Evolutionary conservation across 2,888 invertebrate genomes (phyloP).

Genomic region (Halictus ligatus): DNA sequence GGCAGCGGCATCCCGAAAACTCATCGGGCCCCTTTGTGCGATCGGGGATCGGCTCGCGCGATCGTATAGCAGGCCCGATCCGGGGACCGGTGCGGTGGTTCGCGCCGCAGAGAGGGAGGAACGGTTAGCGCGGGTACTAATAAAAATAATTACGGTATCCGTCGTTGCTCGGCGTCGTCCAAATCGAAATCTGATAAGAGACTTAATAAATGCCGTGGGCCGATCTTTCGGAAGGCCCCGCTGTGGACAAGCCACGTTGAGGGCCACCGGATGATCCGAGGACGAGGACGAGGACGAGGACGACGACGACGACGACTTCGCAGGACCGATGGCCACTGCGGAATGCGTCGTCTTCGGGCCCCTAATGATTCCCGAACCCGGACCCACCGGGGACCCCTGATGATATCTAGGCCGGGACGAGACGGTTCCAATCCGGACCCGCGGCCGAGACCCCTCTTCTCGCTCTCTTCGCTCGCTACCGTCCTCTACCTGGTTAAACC

Average conservation of each 20-base stretch:
- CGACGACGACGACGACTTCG: conserved; percentile 2
- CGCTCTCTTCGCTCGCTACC: conserved; percentile 49
- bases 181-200: conserved; percentile 75
- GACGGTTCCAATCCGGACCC: conserved; percentile 53
- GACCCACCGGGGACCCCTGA: conserved; percentile 70
- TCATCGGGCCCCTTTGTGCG: conserved; percentile 62
- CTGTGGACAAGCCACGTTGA: conserved; percentile 57
- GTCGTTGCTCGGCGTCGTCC: conserved; percentile 63
- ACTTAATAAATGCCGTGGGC: conserved; percentile 68
- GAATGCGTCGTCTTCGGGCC: conserved; percentile 69
- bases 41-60: conserved; percentile 28
- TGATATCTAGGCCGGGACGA: conserved; percentile 74
- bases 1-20: conserved; percentile 52
- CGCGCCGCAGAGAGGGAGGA: conserved; percentile 31
- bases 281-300: conserved; percentile 46
- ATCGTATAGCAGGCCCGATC: conserved; percentile 18
- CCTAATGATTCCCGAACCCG: conserved; percentile 76
- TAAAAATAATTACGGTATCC: conserved; percentile 77
- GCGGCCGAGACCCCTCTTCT: conserved; percentile 29
- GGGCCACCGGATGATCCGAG: conserved; percentile 67
- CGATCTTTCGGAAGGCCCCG: conserved; percentile 53
- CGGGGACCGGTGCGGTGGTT: conserved; percentile 31
- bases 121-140: conserved; percentile 62
- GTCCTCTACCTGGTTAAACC: conserved; percentile 39
- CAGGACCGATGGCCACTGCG: conserved; percentile 50